Evolutionary conservation across 2,113 vertebrate genomes (phyloP), one percentile per base, ranked within the genome.

Genomic region (Rhegmatorhina hoffmannsi): DNA sequence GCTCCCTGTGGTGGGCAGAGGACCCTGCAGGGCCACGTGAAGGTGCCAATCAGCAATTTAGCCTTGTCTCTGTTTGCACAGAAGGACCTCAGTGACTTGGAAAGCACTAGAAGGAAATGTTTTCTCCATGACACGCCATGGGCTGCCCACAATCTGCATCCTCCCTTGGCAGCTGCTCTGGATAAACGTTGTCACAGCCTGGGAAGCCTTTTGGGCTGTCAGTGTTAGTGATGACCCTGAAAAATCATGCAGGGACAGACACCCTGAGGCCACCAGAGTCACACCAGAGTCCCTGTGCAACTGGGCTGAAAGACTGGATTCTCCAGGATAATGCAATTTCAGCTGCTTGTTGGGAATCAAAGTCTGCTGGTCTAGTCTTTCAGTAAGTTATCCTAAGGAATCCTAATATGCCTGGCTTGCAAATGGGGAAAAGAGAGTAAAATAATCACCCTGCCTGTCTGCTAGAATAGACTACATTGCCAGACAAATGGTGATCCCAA

Each of bases 21-120:
- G 9, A 23, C 63, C 43, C 66, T 26, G 3, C 1, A 33, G 86
- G 47, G 53, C 90, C 76, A 49, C 1, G 31, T 62, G 90, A 55
- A 83, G 53, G 75, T 89, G 87, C 94, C 87, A 82, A 92, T 78
- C 66, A 93, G 62, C 78, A 93, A 74, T 68, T 92, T 26, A 43
- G 68, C 1, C 0, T 76, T 87, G 89, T 84, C 89, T 95, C 55
- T 90, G 73, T 94, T 96, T 86, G 72, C 73, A 90, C 56, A 80
- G 74, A 69, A 92, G 56, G 74, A 84, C 74, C 68, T 80, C 55
- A 55, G 91, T 8, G 69, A 89, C 85, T 94, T 95, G 87, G 95
- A 97, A 95, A 95, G 93, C 69, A 43, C 0, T 20, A 28, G 84
- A 33, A 97, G 94, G 95, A 96, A 96, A 95, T 96, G 83, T 95